phyloP scores from a whole-genome alignment of 2,888 invertebrate genomes.

The Eurytoma adleriae region DNA sequence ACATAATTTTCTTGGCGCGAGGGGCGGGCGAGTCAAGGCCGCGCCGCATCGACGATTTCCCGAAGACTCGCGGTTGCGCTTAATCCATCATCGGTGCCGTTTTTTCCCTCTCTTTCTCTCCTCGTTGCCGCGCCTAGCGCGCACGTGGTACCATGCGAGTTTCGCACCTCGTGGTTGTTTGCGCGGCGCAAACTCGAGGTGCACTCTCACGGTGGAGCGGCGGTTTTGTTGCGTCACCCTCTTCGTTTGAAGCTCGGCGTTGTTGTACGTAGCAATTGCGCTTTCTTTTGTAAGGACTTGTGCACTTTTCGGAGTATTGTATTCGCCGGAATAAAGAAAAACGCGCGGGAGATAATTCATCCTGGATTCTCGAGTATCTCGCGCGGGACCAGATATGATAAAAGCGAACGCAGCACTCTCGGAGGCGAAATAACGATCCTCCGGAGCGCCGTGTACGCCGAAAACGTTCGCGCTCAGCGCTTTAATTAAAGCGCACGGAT shows the following conservation, averaged over 20 bases:
- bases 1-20: constrained; percentile 49
- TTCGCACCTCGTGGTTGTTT: too few species aligned
- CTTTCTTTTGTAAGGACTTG: not conserved
- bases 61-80: not conserved
- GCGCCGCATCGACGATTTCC: constrained; percentile 1
- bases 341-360: constrained; percentile 1
- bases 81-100: not conserved
- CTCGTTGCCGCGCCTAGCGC: not conserved
- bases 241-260: too few species aligned
- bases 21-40: constrained; percentile 44
- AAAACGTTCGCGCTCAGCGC: not conserved
- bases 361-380: not conserved
- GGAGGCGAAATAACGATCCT: not conserved
- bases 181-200: too few species aligned
- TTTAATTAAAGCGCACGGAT: too few species aligned
- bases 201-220: too few species aligned
- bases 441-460: too few species aligned
- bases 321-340: not conserved
- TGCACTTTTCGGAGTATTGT: not conserved
- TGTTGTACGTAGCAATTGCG: not conserved
- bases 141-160: not conserved
- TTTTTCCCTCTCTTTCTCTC: not conserved
- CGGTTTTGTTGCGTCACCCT: too few species aligned
- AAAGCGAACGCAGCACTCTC: not conserved
- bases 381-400: not conserved